Conservation (phyloP, 2,797 vertebrate species). For the Malacoctenus gilli region DNA sequence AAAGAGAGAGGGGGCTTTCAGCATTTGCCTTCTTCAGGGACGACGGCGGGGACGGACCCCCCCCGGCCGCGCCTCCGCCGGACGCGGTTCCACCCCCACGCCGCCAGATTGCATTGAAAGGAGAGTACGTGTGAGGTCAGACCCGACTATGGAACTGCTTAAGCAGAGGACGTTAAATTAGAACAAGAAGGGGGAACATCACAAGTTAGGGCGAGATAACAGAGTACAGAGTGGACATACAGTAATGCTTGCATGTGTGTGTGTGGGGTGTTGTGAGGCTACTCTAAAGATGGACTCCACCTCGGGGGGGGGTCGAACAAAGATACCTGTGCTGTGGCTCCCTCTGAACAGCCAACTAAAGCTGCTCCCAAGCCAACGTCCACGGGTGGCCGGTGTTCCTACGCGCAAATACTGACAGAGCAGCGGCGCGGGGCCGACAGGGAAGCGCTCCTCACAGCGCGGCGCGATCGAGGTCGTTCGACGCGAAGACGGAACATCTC, state of each 20-base stretch:
- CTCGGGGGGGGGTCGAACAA: conserved; percentile 32
- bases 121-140: conserved; percentile 58
- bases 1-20: conserved; percentile 19
- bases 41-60: conserved; percentile 36
- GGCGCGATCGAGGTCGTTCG: too few relatives aligned
- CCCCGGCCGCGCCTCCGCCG: conserved; percentile 38
- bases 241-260: conserved; percentile 34
- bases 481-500: too few relatives aligned
- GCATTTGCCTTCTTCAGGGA: conserved; percentile 61
- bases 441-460: too few relatives aligned
- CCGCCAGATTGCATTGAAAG: conserved; percentile 54
- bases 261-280: conserved; percentile 16
- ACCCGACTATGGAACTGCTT: conserved; percentile 35
- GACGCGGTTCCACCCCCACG: conserved; percentile 54
- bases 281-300: conserved; percentile 40
- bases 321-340: too few relatives aligned
- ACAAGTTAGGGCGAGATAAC: conserved; percentile 34
- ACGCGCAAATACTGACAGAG: too few relatives aligned
- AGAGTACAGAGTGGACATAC: conserved; percentile 41
- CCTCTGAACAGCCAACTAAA: too few relatives aligned
- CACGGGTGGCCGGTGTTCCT: too few relatives aligned
- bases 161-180: conserved; percentile 26
- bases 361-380: too few relatives aligned
- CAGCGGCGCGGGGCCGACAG: too few relatives aligned
- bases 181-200: conserved; percentile 18